phyloP scores from a whole-genome alignment of 2,888 invertebrate species.

The Latheticus oryzae region DNA sequence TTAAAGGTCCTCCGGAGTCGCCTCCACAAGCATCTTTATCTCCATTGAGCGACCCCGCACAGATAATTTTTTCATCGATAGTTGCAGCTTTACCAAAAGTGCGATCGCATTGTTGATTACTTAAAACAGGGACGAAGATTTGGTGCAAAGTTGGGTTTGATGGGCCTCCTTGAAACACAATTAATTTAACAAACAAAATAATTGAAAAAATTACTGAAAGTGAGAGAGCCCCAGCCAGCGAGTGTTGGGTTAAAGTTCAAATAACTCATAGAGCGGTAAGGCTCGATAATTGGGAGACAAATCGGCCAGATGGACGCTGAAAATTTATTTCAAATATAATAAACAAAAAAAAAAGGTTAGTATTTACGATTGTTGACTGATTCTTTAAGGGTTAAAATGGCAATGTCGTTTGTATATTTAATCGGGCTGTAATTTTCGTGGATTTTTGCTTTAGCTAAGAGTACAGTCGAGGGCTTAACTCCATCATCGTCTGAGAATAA shows the following conservation, averaged over 20 bases:
- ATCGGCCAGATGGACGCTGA: constrained; percentile 78
- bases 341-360: constrained; percentile 59
- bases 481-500: constrained; percentile 73
- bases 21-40: constrained; percentile 82
- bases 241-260: constrained; percentile 75
- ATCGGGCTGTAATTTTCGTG: constrained; percentile 77
- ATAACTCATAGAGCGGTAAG: constrained; percentile 69
- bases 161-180: constrained; percentile 74
- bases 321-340: constrained; percentile 50
- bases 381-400: constrained; percentile 73
- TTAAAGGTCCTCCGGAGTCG: constrained; percentile 87
- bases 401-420: constrained; percentile 81
- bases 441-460: constrained; percentile 70
- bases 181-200: background rate
- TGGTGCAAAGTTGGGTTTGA: constrained; percentile 75
- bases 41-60: constrained; percentile 75
- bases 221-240: constrained; percentile 85
- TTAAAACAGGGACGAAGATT: constrained; percentile 77
- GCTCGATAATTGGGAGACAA: constrained; percentile 75
- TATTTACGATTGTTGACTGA: constrained; percentile 54
- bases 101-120: constrained; percentile 71
- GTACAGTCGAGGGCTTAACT: constrained; percentile 72
- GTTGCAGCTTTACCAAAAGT: constrained; percentile 70
- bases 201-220: constrained; percentile 77
- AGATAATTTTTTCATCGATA: constrained; percentile 75